phyloP scores from a whole-genome alignment of 2,113 vertebrate species.

The Australoheros scitulus region DNA sequence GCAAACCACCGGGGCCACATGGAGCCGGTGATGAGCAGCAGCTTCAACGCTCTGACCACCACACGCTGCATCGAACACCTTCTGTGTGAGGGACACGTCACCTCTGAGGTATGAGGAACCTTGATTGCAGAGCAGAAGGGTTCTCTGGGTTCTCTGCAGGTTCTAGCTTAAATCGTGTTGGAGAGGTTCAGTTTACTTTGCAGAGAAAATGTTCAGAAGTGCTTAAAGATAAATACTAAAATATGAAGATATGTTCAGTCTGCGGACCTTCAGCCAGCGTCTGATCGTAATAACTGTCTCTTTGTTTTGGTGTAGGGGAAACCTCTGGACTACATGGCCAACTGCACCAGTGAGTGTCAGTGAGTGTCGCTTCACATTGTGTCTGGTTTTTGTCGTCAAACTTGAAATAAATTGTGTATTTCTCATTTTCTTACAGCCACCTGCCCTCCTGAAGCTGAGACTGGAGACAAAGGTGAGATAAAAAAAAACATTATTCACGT shows the following conservation, averaged over 20 bases:
- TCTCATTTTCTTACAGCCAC: neutral
- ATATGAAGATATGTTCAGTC: no score
- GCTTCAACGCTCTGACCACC: neutral
- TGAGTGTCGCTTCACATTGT: neutral
- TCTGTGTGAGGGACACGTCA: neutral
- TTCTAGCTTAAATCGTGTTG: neutral
- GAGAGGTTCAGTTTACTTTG: neutral
- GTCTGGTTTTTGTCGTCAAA: neutral
- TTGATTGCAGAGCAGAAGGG: fast-evolving
- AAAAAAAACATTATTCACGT: neutral
- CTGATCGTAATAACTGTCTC: neutral
- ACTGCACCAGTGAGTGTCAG: neutral
- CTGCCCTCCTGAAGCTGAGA: fast-evolving
- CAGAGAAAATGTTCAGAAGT: no score
- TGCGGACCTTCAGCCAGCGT: no score
- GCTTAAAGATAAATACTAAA: neutral
- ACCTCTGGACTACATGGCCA: neutral
- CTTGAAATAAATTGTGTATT: neutral
- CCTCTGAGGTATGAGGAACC: neutral
- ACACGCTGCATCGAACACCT: neutral
- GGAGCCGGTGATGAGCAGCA: fast-evolving
- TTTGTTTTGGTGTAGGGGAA: neutral
- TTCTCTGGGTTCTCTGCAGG: fast-evolving
- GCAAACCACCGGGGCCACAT: neutral
- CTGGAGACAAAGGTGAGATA: fast-evolving